Evolutionary conservation across 2,113 vertebrate genomes (phyloP).

Genomic region (Gobiocypris rarus): DNA sequence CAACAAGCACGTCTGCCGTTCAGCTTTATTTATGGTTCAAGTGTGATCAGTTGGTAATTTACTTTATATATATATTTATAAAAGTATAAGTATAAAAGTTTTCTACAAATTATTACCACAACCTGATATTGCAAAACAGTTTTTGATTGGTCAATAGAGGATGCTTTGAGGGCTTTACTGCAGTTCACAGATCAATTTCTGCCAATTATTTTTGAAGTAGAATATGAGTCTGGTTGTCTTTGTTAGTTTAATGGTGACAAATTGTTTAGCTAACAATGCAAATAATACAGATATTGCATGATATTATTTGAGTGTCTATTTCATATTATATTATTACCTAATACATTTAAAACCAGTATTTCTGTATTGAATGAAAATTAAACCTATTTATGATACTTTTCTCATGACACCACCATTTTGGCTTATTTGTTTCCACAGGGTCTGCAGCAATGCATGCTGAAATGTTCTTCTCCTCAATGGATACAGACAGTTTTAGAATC

Average conservation of each 20-base stretch:
- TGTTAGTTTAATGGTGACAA: not conserved
- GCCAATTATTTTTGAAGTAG: not conserved
- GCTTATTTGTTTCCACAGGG: not conserved
- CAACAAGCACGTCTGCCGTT: not conserved
- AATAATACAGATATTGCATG: not conserved
- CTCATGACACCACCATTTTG: too few relatives aligned
- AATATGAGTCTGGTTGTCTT: not conserved
- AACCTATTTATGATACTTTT: too few relatives aligned
- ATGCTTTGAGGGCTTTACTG: too few relatives aligned
- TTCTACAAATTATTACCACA: not conserved
- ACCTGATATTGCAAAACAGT: not conserved
- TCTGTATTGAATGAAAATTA: too few relatives aligned
- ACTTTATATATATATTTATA: not conserved
- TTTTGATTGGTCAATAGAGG: not conserved
- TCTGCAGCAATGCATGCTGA: not conserved
- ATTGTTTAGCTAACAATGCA: not conserved
- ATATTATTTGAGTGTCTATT: not conserved
- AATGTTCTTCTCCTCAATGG: not conserved
- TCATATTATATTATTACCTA: not conserved
- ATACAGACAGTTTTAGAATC: not conserved
- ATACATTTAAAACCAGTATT: not conserved
- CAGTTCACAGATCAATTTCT: not conserved
- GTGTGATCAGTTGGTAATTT: conserved; percentile 53
- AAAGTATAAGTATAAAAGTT: not conserved
- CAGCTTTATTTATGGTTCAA: conserved; percentile 56